Percentiles rank a stretch among this genome's conserved stretches.
These are phyloP conservation scores for Cylas formicarius DNA, from an alignment of 1,140 invertebrate genomes.

Conservation along the genomic window DNA sequence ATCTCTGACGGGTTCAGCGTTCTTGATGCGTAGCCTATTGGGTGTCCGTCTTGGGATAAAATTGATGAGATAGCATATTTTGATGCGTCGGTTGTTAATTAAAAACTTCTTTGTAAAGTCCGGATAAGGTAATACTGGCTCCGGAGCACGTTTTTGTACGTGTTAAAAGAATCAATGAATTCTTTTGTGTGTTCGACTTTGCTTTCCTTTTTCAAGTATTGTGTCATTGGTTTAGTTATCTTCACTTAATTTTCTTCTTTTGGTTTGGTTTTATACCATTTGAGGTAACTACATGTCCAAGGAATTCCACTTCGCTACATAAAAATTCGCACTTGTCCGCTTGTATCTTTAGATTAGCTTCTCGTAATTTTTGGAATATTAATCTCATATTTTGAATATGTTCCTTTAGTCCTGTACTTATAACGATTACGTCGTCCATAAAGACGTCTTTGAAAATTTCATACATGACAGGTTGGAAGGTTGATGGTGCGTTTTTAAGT, in stretches of 20 bases:
- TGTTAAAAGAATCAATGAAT: too few relatives aligned
- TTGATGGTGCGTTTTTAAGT: slow-evolving; percentile 38
- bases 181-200: too few relatives aligned
- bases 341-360: slow-evolving; percentile 15
- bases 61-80: too few relatives aligned
- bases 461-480: slow-evolving; percentile 43
- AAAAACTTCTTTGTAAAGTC: too few relatives aligned
- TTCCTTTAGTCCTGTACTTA: slow-evolving; percentile 17
- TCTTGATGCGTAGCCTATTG: too few relatives aligned
- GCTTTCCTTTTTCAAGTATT: background rate
- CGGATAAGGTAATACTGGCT: too few relatives aligned
- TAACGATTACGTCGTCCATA: slow-evolving; percentile 37
- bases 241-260: slow-evolving; percentile 6
- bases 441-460: slow-evolving; percentile 27
- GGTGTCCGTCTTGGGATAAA: too few relatives aligned
- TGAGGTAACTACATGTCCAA: slow-evolving; percentile 25
- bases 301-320: too few relatives aligned
- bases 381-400: slow-evolving; percentile 14
- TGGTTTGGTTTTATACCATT: slow-evolving; percentile 28
- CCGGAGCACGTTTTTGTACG: too few relatives aligned
- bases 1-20: too few relatives aligned
- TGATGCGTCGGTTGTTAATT: too few relatives aligned
- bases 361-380: slow-evolving; percentile 14
- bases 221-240: slow-evolving; percentile 5
- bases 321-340: slow-evolving; percentile 32